Percentiles rank a stretch among this genome's conserved stretches.
Evolutionary conservation across 1,140 invertebrate genomes (phyloP).

Genomic region (Heliconius hewitsoni): DNA sequence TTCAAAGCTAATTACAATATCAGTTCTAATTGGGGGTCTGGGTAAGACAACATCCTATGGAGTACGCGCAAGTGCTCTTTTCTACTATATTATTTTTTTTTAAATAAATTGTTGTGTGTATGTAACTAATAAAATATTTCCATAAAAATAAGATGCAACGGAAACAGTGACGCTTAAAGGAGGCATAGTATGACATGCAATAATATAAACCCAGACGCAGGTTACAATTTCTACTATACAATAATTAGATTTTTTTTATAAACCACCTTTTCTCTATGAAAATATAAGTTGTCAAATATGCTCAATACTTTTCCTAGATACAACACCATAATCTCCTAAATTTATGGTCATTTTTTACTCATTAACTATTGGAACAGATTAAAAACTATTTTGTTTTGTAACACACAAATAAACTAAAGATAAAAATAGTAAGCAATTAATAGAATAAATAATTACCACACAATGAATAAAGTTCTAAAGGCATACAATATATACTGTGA

Average conservation of each 20-base stretch:
- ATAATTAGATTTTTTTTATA: conserved; percentile 35
- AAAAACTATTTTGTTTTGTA: conserved; percentile 9
- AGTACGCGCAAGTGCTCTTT: not conserved
- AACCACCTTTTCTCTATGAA: conserved; percentile 34
- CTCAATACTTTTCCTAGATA: conserved; percentile 31
- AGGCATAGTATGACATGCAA: conserved; percentile 4
- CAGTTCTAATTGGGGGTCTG: not conserved
- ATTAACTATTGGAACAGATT: conserved; percentile 28
- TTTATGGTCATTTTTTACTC: conserved; percentile 26
- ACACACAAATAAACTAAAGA: not conserved
- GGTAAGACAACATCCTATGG: not conserved
- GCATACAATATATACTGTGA: not conserved
- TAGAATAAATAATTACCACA: not conserved
- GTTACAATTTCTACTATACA: conserved; percentile 16
- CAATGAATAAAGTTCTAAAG: not conserved
- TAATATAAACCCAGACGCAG: conserved; percentile 23
- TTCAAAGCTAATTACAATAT: not conserved
- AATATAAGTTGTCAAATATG: conserved; percentile 35
- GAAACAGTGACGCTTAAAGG: not conserved
- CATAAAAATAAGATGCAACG: not conserved
- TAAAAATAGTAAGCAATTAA: not conserved
- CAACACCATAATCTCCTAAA: conserved; percentile 31
- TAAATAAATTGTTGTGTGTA: not conserved
- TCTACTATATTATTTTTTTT: not conserved
- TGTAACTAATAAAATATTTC: not conserved